Evolutionary conservation across 2,888 invertebrate genomes (phyloP).

Genomic region (Lottia gigantea): DNA sequence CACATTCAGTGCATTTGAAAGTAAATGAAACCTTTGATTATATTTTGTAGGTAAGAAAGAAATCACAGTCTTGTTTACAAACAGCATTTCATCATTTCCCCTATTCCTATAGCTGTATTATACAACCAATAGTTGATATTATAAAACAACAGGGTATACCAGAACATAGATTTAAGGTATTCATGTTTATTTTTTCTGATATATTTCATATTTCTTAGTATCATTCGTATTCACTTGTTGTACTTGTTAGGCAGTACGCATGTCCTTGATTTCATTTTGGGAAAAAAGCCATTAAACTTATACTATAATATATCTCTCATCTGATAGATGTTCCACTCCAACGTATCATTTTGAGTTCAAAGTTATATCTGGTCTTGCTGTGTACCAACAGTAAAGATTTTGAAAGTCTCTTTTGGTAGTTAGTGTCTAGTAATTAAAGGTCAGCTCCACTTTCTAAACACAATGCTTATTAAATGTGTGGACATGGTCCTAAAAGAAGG

Average conservation of each 20-base stretch:
- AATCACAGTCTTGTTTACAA: slow-evolving; percentile 77
- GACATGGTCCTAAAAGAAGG: too few relatives aligned
- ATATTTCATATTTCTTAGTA: background rate
- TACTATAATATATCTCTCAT: too few relatives aligned
- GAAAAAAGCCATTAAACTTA: background rate
- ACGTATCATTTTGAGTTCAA: too few relatives aligned
- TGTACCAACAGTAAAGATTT: too few relatives aligned
- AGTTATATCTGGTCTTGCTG: too few relatives aligned
- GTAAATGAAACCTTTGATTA: background rate
- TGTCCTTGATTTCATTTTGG: background rate
- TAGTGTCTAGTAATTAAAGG: too few relatives aligned
- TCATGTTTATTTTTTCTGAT: background rate
- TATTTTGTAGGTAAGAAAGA: slow-evolving; percentile 73
- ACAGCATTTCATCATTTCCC: slow-evolving; percentile 76
- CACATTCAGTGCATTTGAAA: background rate
- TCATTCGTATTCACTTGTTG: too few relatives aligned
- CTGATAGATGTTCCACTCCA: too few relatives aligned
- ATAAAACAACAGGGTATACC: slow-evolving; percentile 70
- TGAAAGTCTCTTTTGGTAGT: too few relatives aligned
- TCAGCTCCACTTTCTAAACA: too few relatives aligned
- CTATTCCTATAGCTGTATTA: slow-evolving; percentile 77
- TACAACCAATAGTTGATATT: slow-evolving; percentile 75
- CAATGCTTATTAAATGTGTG: too few relatives aligned
- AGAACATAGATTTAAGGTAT: slow-evolving; percentile 79
- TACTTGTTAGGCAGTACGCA: too few relatives aligned